Conservation (phyloP, 2,113 vertebrate genomes). For the Eulemur macaco region DNA sequence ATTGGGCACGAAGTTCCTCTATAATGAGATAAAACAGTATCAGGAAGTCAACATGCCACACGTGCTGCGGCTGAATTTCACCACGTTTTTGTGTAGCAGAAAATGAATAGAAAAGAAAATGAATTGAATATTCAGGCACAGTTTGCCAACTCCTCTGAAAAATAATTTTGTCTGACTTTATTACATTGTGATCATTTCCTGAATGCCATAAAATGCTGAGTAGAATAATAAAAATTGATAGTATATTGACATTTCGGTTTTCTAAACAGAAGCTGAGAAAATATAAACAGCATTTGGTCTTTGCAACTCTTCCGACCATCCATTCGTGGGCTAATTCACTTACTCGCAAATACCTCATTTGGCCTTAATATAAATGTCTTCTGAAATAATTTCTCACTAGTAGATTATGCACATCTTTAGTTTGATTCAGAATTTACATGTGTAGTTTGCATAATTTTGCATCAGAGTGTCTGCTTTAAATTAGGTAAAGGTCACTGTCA, state of each 20-base stretch:
- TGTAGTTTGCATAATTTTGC: conserved; percentile 90
- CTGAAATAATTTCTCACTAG: conserved; percentile 78
- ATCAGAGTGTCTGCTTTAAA: conserved; percentile 87
- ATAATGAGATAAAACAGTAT: conserved; percentile 77
- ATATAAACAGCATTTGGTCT: conserved; percentile 80
- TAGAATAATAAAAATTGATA: conserved; percentile 85
- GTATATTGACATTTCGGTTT: conserved; percentile 84
- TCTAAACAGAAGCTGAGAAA: conserved; percentile 82
- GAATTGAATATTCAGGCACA: conserved; percentile 61
- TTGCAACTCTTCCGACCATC: conserved; percentile 71
- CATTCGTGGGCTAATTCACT: conserved; percentile 77
- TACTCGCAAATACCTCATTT: conserved; percentile 70
- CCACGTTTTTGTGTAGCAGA: conserved; percentile 62
- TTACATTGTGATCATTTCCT: conserved; percentile 79
- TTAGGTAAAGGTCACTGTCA: conserved; percentile 91
- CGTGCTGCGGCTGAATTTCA: conserved; percentile 63
- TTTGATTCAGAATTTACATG: conserved; percentile 89
- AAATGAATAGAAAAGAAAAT: conserved; percentile 73
- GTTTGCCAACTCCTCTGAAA: conserved; percentile 72
- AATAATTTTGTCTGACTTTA: conserved; percentile 78
- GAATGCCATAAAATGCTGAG: conserved; percentile 76
- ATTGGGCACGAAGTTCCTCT: conserved; percentile 61
- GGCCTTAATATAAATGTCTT: conserved; percentile 79
- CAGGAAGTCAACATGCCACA: conserved; percentile 60
- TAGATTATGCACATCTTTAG: conserved; percentile 83